A percentile compares a stretch with the other conserved stretches of the same genome.
Evolutionary conservation across 2,797 vertebrate genomes (phyloP).

Genomic region (Poecilia wingei): DNA sequence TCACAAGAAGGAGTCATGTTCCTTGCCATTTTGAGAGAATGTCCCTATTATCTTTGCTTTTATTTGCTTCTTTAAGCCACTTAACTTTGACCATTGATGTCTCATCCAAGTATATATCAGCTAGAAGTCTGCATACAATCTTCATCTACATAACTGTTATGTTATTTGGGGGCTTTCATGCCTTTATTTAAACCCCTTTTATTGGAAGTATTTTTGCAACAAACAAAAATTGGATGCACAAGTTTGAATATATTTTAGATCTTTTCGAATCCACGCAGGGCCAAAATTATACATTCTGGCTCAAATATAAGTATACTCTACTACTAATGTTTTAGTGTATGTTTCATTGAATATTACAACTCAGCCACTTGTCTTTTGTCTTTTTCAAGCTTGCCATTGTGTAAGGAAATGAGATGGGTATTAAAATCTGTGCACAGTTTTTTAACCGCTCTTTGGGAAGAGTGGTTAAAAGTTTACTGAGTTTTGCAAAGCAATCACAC

Average conservation of each 20-base stretch:
- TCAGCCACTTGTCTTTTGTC: neutral
- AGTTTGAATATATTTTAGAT: neutral
- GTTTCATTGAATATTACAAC: neutral
- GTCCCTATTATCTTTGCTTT: neutral
- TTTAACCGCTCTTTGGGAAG: neutral
- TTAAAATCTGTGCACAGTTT: neutral
- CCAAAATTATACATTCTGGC: neutral
- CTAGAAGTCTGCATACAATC: neutral
- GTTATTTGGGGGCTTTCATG: neutral
- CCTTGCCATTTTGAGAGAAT: neutral
- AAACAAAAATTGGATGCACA: neutral
- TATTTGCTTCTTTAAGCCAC: neutral
- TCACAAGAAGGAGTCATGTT: neutral
- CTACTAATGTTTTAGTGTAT: neutral
- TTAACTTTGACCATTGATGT: neutral
- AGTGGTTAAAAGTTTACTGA: neutral
- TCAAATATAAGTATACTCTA: neutral
- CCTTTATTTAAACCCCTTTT: neutral
- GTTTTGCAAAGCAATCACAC: neutral
- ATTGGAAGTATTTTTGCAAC: neutral
- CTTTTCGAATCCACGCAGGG: neutral
- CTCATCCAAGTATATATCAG: neutral
- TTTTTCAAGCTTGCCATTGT: neutral
- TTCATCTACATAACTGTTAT: neutral
- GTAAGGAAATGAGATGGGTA: neutral